Evolutionary conservation across 2,113 vertebrate genomes (phyloP).

Genomic region (Tetraodon nigroviridis): DNA sequence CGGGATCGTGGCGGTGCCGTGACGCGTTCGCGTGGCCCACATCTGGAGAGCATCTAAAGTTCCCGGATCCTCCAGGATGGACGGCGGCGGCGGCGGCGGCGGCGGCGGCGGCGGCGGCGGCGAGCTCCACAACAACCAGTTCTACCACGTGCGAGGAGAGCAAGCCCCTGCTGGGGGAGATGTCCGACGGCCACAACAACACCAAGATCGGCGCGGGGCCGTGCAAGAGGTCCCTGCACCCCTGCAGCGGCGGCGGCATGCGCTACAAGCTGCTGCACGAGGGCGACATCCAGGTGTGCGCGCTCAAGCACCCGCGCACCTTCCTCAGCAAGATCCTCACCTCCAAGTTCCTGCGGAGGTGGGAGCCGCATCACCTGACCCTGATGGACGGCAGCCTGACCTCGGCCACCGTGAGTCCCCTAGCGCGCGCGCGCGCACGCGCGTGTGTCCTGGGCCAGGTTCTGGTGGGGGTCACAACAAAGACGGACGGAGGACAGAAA

Average conservation of each 20-base stretch:
- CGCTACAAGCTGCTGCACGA: slow-evolving; percentile 97
- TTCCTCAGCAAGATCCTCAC: slow-evolving; percentile 99
- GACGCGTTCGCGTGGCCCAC: slow-evolving; percentile 11
- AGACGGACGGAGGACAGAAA: neutral
- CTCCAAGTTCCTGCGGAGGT: slow-evolving; percentile 92
- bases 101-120: slow-evolving; percentile 79
- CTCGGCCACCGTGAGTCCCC: slow-evolving; percentile 88
- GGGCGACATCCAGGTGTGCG: slow-evolving; percentile 98
- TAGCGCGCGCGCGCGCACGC: neutral
- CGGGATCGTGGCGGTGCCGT: slow-evolving; percentile 12
- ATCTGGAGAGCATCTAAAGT: slow-evolving; percentile 26
- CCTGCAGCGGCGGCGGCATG: slow-evolving; percentile 85
- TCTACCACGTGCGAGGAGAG: slow-evolving; percentile 88
- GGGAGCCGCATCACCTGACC: slow-evolving; percentile 96
- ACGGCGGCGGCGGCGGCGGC: slow-evolving; percentile 79
- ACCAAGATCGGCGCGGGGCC: slow-evolving; percentile 83
- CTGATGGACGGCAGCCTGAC: slow-evolving; percentile 89
- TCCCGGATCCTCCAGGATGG: slow-evolving; percentile 73
- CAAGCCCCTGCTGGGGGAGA: slow-evolving; percentile 88
- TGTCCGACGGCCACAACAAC: slow-evolving; percentile 82
- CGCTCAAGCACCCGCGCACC: slow-evolving; percentile 92
- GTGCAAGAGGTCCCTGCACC: slow-evolving; percentile 83
- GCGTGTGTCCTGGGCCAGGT: neutral
- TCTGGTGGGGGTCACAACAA: too few relatives aligned
- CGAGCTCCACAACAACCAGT: slow-evolving; percentile 81